Evolutionary conservation across 2,797 vertebrate genomes (phyloP), one percentile per base, ranked within the genome.

Genomic region (Cyclura pinguis): DNA sequence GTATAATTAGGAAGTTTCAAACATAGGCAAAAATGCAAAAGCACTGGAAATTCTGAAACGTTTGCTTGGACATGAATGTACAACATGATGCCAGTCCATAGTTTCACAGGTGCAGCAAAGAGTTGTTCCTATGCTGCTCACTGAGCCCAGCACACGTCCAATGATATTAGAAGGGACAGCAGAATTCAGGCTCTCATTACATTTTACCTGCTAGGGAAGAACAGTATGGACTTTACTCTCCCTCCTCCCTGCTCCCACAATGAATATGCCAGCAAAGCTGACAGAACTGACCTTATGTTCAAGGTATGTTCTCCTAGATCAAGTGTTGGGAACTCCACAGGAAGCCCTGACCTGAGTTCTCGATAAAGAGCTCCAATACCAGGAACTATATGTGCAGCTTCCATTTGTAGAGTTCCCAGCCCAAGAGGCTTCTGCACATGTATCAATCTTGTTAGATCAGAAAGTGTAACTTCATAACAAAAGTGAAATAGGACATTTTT

Each of bases 21-120:
- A 57, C 81, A 83, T 62, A 72, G 76, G 81, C 82, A 55, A 85
- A 92, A 94, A 52, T 84, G 62, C 84, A 84, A 62, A 32, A 72
- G 67, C 13, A 57, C 64, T 91, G 47, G 35, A 62, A 8, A 93
- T 86, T 50, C 84, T 94, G 57, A 86, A 92, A 85, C 3, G 57
- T 80, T 50, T 64, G 47, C 62, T 90, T 87, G 64, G 24, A 52
- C 90, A 22, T 22, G 8, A 59, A 55, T 35, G 1, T 84, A 85
- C 85, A n/a, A 8, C 20, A 52, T 69, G 22, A 67, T 83, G 22
- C 18, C 50, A 47, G 35, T n/a, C 14, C 78, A 22, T 52, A 57
- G 7, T 84, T 76, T 52, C n/a, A 89, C 9, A 47, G 52, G 16
- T 47, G 29, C 76, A 67, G 59, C 13, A 52, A 18, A 14, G 24